Base-by-base conservation (phyloP, 2,113 vertebrate genomes). In the Fregata magnificens region DNA sequence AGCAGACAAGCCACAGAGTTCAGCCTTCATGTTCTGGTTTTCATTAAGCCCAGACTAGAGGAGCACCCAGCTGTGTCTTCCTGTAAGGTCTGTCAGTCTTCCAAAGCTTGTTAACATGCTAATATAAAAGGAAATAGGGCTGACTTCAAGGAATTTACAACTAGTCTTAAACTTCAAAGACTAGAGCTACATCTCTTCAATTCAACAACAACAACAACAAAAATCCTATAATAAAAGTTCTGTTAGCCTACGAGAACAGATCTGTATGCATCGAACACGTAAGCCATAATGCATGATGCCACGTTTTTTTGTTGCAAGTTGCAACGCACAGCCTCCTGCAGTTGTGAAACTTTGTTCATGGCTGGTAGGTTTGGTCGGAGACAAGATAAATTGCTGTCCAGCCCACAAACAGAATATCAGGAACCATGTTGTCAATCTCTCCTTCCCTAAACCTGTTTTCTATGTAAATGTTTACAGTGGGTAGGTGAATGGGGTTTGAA, bases 91-190 rank as follows among this genome's bases (percentile, higher is more conserved):
- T 98, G 98, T 98, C 98, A 97, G 97, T 97, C 98, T 95, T 97
- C 98, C 98, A 98, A 97, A 97, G 97, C 98, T 99, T 98, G 98
- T 98, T 98, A 98, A 98, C 98, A 98, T 98, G 96, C 97, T 98
- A 98, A 98, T 98, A 98, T 98, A 97, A 98, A 98, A 98, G 98
- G 98, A 98, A 98, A 97, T 97, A 97, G 95, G 97, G 95, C 58
- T 95, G 94, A 98, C 98, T 98, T 98, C 98, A 98, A 98, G 98
- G 98, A 98, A 98, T 98, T 98, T 98, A 98, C 98, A 98, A 98
- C 98, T 98, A 97, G 97, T 97, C 96, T 98, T 98, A 98, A 98
- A 98, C 98, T 98, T 98, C 98, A 99, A 98, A 98, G 98, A 94
- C 88, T 42, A 49, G 78, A 95, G 95, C 91, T 94, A 38, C 94